phyloP scores from a whole-genome alignment of 1,140 invertebrate species.

The Drosophila navojoa region DNA sequence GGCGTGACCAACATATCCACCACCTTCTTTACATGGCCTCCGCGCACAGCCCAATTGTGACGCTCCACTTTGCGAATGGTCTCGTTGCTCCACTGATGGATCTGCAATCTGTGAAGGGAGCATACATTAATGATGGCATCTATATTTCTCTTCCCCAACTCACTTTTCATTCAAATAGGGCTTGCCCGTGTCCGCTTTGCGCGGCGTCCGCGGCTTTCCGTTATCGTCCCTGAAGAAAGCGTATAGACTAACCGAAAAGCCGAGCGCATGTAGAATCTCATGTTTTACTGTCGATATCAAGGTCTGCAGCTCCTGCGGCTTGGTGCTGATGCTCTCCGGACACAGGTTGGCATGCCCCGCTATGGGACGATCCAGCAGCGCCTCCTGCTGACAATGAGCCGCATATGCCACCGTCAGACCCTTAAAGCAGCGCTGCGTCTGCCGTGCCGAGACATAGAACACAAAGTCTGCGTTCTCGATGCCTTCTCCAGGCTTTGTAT shows the following conservation, averaged over 20 bases:
- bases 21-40: constrained; percentile 89
- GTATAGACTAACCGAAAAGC: constrained; percentile 97
- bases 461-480: constrained; percentile 97
- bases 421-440: constrained; percentile 95
- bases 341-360: constrained; percentile 99
- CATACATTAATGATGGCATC: background rate
- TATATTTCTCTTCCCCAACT: constrained; percentile 71
- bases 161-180: constrained; percentile 94
- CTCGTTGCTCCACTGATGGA: constrained; percentile 96
- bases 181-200: constrained; percentile 92
- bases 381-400: constrained; percentile 99
- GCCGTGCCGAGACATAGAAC: constrained; percentile 97
- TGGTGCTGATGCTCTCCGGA: constrained; percentile 96
- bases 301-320: constrained; percentile 95
- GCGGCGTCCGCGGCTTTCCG: constrained; percentile 92
- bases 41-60: constrained; percentile 92
- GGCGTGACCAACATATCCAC: constrained; percentile 97
- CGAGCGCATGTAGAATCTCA: constrained; percentile 98
- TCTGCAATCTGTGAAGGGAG: constrained; percentile 89
- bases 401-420: constrained; percentile 97
- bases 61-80: constrained; percentile 93
- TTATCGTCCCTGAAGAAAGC: constrained; percentile 93
- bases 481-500: constrained; percentile 86
- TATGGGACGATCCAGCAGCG: constrained; percentile 95
- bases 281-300: constrained; percentile 98